Conservation (phyloP, 2,113 vertebrate species). For the Nettapus auritus region DNA sequence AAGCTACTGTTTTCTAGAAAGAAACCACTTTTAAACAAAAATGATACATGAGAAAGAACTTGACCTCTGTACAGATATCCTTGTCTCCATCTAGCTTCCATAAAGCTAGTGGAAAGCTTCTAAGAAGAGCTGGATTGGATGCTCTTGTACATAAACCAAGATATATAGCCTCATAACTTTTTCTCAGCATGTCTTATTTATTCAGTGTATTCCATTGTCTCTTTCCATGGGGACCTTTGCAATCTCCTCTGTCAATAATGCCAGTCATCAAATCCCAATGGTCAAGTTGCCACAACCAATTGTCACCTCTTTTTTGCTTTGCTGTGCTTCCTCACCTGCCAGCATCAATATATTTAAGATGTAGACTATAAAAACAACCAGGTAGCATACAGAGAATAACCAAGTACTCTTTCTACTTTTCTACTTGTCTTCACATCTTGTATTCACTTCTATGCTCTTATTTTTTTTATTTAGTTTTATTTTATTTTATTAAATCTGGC, state of each 20-base stretch:
- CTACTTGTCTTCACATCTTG: neutral
- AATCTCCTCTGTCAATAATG: constrained; percentile 54
- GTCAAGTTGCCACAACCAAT: constrained; percentile 33
- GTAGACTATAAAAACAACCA: neutral
- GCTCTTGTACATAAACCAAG: constrained; percentile 25
- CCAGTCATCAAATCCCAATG: constrained; percentile 41
- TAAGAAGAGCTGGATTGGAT: neutral
- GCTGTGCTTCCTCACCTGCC: constrained; percentile 26
- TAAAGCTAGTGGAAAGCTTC: constrained; percentile 8
- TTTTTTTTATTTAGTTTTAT: neutral
- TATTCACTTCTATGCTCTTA: neutral
- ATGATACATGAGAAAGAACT: constrained; percentile 3
- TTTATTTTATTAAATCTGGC: neutral
- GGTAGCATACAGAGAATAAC: neutral
- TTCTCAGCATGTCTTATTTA: constrained; percentile 47
- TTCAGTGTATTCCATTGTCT: constrained; percentile 34
- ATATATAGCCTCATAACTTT: constrained; percentile 57
- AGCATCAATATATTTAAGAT: constrained; percentile 55
- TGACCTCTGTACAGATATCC: constrained; percentile 28
- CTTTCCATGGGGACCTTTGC: neutral
- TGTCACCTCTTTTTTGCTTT: constrained; percentile 51
- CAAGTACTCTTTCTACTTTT: neutral
- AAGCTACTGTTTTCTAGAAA: neutral
- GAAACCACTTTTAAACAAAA: constrained; percentile 5
- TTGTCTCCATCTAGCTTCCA: neutral